phyloP scores from a whole-genome alignment of 2,797 vertebrate genomes.

The Sebastes iracundus region DNA sequence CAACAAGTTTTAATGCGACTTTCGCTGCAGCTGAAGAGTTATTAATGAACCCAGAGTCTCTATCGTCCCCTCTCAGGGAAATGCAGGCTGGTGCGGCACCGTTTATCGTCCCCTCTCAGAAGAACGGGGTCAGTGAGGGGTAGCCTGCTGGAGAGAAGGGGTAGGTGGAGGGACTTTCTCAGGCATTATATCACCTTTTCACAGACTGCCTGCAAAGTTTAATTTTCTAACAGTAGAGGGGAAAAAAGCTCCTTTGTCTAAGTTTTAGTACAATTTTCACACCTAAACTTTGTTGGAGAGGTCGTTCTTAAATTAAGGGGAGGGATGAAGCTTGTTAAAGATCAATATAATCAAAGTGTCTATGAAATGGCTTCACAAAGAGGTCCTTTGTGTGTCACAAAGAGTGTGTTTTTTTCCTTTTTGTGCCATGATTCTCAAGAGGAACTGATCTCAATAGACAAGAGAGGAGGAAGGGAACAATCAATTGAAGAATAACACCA shows the following conservation, averaged over 20 bases:
- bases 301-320: neutral
- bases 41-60: slow-evolving; percentile 42
- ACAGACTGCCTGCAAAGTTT: slow-evolving; percentile 46
- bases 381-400: slow-evolving; percentile 24
- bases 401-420: neutral
- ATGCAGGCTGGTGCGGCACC: slow-evolving; percentile 3
- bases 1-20: slow-evolving; percentile 31
- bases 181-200: slow-evolving; percentile 52
- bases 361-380: slow-evolving; percentile 17
- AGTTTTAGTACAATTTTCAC: neutral
- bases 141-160: slow-evolving; percentile 40
- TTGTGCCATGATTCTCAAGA: neutral
- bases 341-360: slow-evolving; percentile 23
- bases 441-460: slow-evolving; percentile 22
- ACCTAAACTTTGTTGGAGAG: neutral
- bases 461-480: slow-evolving; percentile 9
- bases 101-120: slow-evolving; percentile 70
- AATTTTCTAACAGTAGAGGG: neutral
- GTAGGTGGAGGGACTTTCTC: slow-evolving; percentile 26
- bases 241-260: neutral
- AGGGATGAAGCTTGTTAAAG: neutral
- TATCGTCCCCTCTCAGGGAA: slow-evolving; percentile 58
- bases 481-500: slow-evolving; percentile 35
- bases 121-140: slow-evolving; percentile 62
- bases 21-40: slow-evolving; percentile 19